A percentile compares a stretch with the other conserved stretches of the same genome.
These are phyloP conservation scores for Thera obeliscata DNA, from an alignment of 2,888 invertebrate species.

Conservation along the genomic window DNA sequence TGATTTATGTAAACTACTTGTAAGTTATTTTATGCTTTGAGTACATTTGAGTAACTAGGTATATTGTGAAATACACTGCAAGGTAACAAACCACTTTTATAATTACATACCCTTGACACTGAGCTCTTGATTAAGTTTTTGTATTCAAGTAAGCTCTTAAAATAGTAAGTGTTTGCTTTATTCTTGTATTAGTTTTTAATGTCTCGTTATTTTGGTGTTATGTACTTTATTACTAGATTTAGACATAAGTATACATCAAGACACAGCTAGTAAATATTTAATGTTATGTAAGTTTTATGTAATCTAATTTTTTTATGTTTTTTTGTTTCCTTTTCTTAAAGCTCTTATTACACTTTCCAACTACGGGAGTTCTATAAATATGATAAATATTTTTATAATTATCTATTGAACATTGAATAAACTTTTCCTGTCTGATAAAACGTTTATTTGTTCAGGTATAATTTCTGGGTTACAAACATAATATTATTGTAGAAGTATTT, in stretches of 20 bases:
- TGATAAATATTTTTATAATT: not conserved
- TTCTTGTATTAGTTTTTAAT: conserved; percentile 2
- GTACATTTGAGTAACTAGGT: conserved; percentile 12
- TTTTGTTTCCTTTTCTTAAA: conserved; percentile 17
- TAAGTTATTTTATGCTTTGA: conserved; percentile 1
- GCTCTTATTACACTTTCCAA: conserved; percentile 14
- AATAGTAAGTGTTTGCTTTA: conserved; percentile 15
- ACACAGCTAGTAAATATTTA: conserved; percentile 36
- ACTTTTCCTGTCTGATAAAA: too few species aligned
- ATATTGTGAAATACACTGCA: conserved; percentile 4
- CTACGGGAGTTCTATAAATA: not conserved
- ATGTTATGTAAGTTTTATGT: not conserved
- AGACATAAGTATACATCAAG: conserved; percentile 20
- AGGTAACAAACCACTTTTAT: conserved; percentile 11
- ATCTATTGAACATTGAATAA: too few species aligned
- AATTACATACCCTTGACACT: conserved; percentile 7
- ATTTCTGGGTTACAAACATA: too few species aligned
- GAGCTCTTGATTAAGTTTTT: conserved; percentile 14
- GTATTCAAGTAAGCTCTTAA: conserved; percentile 12
- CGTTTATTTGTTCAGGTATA: too few species aligned
- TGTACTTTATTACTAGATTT: conserved; percentile 6
- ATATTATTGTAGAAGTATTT: too few species aligned
- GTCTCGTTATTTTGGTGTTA: conserved; percentile 18
- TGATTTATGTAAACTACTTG: not conserved
- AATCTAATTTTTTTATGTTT: conserved; percentile 12